phyloP scores from a whole-genome alignment of 1,140 invertebrate species.

The Zophobas atratus region DNA sequence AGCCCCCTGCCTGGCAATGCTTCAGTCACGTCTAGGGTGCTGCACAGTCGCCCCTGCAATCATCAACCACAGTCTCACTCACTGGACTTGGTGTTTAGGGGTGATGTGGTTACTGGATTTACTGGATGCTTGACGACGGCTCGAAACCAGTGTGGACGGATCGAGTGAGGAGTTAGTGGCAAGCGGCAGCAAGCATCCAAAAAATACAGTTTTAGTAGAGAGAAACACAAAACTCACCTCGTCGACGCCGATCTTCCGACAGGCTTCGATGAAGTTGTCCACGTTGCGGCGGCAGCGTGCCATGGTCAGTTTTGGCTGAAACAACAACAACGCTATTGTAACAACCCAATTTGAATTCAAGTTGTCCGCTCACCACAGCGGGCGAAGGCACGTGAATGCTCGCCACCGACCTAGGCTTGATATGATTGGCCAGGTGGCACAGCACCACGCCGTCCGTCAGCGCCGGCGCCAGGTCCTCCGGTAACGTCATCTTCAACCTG shows the following conservation, averaged over 20 bases:
- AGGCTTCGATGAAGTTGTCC: slow-evolving; percentile 96
- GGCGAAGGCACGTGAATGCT: slow-evolving; percentile 96
- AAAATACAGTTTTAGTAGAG: slow-evolving; percentile 40
- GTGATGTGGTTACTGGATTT: slow-evolving; percentile 43
- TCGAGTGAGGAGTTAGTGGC: slow-evolving; percentile 16
- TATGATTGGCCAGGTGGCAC: slow-evolving; percentile 94
- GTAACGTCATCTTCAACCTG: slow-evolving; percentile 90
- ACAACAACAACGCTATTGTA: slow-evolving; percentile 52
- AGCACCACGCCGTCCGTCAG: slow-evolving; percentile 93
- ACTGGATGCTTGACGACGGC: slow-evolving; percentile 37
- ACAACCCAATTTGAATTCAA: too few species aligned
- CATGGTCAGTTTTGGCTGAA: slow-evolving; percentile 93
- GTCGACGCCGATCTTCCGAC: slow-evolving; percentile 92
- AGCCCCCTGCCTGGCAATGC: slow-evolving; percentile 63
- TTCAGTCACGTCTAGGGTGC: slow-evolving; percentile 77
- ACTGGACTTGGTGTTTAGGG: slow-evolving; percentile 53
- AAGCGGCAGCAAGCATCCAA: slow-evolving; percentile 44
- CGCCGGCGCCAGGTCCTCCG: slow-evolving; percentile 88
- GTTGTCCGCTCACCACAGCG: slow-evolving; percentile 82
- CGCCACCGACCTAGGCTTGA: slow-evolving; percentile 89
- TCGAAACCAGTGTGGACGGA: background rate
- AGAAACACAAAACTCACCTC: slow-evolving; percentile 80
- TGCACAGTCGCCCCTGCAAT: slow-evolving; percentile 85
- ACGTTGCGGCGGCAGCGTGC: slow-evolving; percentile 94
- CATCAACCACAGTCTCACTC: slow-evolving; percentile 72